A percentile compares a stretch with the other conserved stretches of the same genome.
Conservation (phyloP, 1,140 invertebrate species). For the Brachionus manjavacas region DNA sequence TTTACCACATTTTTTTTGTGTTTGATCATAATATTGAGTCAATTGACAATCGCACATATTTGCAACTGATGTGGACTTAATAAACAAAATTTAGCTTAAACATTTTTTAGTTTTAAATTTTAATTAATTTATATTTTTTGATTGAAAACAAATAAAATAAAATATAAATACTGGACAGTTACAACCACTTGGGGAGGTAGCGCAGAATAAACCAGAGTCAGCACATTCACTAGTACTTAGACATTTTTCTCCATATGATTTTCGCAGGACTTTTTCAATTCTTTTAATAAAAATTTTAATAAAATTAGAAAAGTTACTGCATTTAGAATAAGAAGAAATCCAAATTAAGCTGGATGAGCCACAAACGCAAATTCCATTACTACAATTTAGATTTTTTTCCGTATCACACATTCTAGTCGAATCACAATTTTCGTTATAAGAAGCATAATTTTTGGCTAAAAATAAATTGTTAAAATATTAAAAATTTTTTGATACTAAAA, state of each 20-base stretch:
- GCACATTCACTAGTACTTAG: neutral
- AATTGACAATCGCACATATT: conserved; percentile 4
- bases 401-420: neutral
- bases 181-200: neutral
- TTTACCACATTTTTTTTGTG: neutral
- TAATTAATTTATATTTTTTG: no score
- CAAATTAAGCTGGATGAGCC: neutral
- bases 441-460: conserved; percentile 5
- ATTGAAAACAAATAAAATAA: neutral
- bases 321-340: neutral
- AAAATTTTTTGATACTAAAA: neutral
- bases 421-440: neutral
- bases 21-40: conserved; percentile 2
- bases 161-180: conserved; percentile 6
- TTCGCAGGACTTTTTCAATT: neutral
- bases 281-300: neutral
- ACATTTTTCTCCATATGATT: neutral
- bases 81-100: neutral
- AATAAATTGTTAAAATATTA: neutral
- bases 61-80: neutral
- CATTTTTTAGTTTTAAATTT: neutral
- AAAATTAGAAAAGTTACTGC: neutral
- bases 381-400: neutral
- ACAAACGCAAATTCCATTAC: neutral
- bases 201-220: neutral